These are phyloP conservation scores for Nesoenas mayeri DNA, from an alignment of 2,113 vertebrate genomes.

Conservation along the genomic window DNA sequence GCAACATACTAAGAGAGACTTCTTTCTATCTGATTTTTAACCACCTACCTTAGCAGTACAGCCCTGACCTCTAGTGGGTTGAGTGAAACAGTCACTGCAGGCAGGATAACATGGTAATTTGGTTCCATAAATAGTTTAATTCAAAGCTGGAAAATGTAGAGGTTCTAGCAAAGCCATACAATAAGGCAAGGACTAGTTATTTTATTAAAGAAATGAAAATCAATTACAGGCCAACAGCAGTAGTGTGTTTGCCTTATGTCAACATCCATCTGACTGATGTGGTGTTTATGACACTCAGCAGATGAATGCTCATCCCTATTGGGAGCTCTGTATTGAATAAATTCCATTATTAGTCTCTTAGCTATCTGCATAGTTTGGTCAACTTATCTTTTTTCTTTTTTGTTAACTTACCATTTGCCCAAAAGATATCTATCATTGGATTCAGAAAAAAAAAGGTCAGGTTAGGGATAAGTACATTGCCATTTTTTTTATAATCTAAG, in stretches of 20 bases:
- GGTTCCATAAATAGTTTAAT: neutral
- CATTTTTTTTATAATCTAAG: neutral
- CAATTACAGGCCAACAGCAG: neutral
- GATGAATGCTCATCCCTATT: neutral
- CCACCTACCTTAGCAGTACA: neutral
- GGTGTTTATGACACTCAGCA: neutral
- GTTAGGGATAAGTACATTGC: neutral
- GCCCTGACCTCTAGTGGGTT: slow-evolving; percentile 63
- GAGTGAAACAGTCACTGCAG: neutral
- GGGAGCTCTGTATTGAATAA: neutral
- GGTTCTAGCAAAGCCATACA: neutral
- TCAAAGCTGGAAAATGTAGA: neutral
- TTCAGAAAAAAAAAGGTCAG: neutral
- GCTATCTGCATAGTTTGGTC: neutral
- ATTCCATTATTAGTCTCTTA: neutral
- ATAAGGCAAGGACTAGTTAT: neutral
- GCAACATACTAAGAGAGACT: neutral
- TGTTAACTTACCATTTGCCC: neutral
- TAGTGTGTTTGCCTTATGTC: neutral
- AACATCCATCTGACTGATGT: neutral
- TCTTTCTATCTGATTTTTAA: neutral
- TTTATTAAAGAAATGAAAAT: slow-evolving; percentile 23
- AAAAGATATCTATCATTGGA: neutral
- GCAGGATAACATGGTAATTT: neutral
- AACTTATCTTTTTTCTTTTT: neutral